Conservation (phyloP, 2,797 vertebrate genomes). For the Oryzias dopingdopingensis region DNA sequence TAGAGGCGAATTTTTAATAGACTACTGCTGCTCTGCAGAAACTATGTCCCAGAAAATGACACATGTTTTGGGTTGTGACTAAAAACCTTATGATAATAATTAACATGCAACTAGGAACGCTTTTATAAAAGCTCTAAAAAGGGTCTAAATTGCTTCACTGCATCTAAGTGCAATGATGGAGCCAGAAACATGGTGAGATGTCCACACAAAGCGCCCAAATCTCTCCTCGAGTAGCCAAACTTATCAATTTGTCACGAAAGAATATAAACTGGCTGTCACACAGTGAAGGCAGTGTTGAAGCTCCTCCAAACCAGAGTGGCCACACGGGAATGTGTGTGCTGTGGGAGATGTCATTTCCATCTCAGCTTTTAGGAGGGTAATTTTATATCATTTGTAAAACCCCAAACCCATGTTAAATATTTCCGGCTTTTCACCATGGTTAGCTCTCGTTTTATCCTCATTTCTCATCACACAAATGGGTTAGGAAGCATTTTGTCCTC, state of each 20-base stretch:
- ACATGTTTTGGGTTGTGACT: too few species aligned
- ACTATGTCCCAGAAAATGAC: too few species aligned
- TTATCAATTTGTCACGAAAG: slow-evolving; percentile 71
- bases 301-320: slow-evolving; percentile 70
- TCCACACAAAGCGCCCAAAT: slow-evolving; percentile 44
- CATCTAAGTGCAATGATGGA: slow-evolving; percentile 63
- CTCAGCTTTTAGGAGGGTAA: slow-evolving; percentile 28
- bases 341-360: slow-evolving; percentile 57
- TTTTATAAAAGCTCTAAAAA: too few species aligned
- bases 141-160: slow-evolving; percentile 52
- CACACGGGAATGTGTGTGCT: slow-evolving; percentile 57
- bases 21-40: too few species aligned
- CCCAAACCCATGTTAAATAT: slow-evolving; percentile 44
- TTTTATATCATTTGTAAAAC: slow-evolving; percentile 47
- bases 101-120: too few species aligned
- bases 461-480: slow-evolving; percentile 35
- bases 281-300: slow-evolving; percentile 62
- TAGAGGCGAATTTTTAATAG: too few species aligned
- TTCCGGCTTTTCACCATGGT: slow-evolving; percentile 56
- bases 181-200: slow-evolving; percentile 48
- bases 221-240: slow-evolving; percentile 55
- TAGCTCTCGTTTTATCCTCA: slow-evolving; percentile 19
- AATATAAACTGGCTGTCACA: slow-evolving; percentile 60
- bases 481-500: slow-evolving; percentile 40
- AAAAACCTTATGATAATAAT: too few species aligned